Percentiles rank a stretch among this genome's conserved stretches.
Evolutionary conservation across 2,888 invertebrate genomes (phyloP).

Genomic region (Erynnis tages): DNA sequence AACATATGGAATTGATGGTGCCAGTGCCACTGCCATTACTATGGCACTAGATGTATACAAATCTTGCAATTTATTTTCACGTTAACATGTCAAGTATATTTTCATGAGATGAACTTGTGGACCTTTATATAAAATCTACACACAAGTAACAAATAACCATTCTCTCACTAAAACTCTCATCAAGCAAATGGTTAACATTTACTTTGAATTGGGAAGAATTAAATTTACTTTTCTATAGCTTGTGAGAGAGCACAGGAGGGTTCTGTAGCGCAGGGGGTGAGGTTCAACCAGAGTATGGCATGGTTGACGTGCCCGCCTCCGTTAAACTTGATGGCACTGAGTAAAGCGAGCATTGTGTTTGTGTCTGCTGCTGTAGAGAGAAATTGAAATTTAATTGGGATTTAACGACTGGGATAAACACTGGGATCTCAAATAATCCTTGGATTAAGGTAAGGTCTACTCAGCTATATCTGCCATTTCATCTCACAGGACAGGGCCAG

Average conservation of each 20-base stretch:
- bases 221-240: conserved; percentile 76
- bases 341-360: conserved; percentile 87
- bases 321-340: conserved; percentile 94
- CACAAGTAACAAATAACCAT: too few species aligned
- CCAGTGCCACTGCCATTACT: too few species aligned
- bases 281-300: conserved; percentile 96
- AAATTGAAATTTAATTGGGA: neutral
- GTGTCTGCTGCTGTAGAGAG: conserved; percentile 83
- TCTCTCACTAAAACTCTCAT: too few species aligned
- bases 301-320: conserved; percentile 99
- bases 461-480: too few species aligned
- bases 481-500: too few species aligned
- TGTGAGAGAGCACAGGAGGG: conserved; percentile 78
- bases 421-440: neutral
- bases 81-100: too few species aligned
- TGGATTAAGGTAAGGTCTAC: neutral
- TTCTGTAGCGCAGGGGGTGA: conserved; percentile 86
- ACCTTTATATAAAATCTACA: too few species aligned
- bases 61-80: too few species aligned
- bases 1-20: too few species aligned
- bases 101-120: too few species aligned
- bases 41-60: too few species aligned
- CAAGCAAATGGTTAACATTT: too few species aligned
- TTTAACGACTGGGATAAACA: neutral
- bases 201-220: conserved; percentile 1